These are phyloP conservation scores for Hephaestus fuliginosus DNA, from an alignment of 2,797 vertebrate species.

Conservation along the genomic window DNA sequence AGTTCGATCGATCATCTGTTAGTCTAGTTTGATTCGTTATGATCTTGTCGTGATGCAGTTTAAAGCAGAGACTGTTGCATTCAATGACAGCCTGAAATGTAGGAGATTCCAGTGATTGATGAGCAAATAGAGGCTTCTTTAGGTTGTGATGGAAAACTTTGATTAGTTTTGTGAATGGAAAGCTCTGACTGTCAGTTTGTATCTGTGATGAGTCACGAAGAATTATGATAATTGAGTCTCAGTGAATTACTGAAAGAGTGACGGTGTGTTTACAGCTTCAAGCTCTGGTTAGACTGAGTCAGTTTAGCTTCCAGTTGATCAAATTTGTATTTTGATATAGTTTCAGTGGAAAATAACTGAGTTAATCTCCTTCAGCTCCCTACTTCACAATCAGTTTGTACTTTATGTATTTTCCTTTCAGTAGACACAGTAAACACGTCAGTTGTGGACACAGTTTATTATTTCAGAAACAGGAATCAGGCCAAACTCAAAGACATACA, in stretches of 20 bases:
- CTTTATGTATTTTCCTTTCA: not conserved
- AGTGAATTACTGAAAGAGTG: not conserved
- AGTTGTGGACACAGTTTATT: no score
- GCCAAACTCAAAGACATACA: no score
- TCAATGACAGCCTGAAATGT: not conserved
- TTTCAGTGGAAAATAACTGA: slow-evolving; percentile 30
- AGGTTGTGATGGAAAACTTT: slow-evolving; percentile 25
- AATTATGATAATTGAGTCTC: not conserved
- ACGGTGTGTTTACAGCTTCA: not conserved
- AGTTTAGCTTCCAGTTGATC: not conserved
- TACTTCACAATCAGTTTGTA: not conserved
- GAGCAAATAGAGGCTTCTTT: not conserved
- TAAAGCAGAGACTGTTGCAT: not conserved
- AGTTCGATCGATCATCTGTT: no score
- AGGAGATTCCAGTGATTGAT: not conserved
- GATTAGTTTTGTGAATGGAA: slow-evolving; percentile 20
- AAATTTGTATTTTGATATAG: not conserved
- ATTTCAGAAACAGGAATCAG: no score
- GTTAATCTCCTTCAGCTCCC: not conserved
- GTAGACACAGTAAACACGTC: no score
- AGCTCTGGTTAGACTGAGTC: not conserved
- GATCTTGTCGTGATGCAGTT: not conserved
- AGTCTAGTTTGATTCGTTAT: no score
- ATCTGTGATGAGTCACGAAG: slow-evolving; percentile 15
- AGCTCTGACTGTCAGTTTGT: not conserved